Conservation (phyloP, 1,140 invertebrate species). For the Drosophila auraria region DNA sequence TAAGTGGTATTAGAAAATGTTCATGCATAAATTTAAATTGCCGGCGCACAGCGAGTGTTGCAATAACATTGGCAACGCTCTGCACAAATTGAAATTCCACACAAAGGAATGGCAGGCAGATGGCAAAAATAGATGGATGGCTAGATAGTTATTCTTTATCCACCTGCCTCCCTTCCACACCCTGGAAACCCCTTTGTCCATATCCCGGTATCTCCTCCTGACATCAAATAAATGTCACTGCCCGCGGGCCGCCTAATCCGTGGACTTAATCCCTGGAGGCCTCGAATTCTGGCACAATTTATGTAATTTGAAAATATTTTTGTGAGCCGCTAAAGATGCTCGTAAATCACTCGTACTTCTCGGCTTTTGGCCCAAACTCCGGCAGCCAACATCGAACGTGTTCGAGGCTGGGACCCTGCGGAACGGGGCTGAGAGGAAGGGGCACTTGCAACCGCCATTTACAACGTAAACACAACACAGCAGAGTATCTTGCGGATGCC, state of each 20-base stretch:
- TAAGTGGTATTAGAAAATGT: constrained; percentile 81
- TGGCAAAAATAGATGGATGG: constrained; percentile 31
- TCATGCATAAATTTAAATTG: constrained; percentile 77
- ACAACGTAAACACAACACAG: constrained; percentile 76
- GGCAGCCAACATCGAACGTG: constrained; percentile 72
- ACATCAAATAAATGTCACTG: constrained; percentile 44
- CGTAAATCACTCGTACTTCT: constrained; percentile 71
- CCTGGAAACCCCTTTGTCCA: not conserved
- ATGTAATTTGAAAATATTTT: constrained; percentile 72
- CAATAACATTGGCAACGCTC: constrained; percentile 43
- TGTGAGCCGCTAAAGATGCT: constrained; percentile 46
- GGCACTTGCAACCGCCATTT: constrained; percentile 59
- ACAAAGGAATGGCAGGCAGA: constrained; percentile 19
- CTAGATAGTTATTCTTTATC: constrained; percentile 21
- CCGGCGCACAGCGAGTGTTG: constrained; percentile 38
- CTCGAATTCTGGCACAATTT: constrained; percentile 60
- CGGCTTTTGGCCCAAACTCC: constrained; percentile 16
- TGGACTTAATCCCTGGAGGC: constrained; percentile 18
- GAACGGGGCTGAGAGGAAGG: constrained; percentile 30
- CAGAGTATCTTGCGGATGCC: constrained; percentile 26
- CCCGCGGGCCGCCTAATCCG: constrained; percentile 50
- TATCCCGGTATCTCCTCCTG: constrained; percentile 8
- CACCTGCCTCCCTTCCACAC: not conserved
- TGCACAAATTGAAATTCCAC: constrained; percentile 28
- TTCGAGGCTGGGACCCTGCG: constrained; percentile 55